Evolutionary conservation across 2,113 vertebrate genomes (phyloP).

Genomic region (Platycercus adscitus): DNA sequence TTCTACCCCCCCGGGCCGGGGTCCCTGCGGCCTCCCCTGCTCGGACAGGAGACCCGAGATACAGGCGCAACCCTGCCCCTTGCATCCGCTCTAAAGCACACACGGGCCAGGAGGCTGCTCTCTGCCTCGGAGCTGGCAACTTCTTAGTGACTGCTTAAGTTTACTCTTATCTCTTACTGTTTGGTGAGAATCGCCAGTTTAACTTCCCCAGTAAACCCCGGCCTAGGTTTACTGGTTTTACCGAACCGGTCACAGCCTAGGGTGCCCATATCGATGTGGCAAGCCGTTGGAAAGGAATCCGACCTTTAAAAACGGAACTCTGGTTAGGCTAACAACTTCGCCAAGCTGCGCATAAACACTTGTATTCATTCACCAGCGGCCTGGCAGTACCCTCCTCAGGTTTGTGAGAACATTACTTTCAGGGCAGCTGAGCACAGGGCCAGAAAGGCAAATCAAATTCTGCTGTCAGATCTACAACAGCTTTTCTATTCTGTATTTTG

Average conservation of each 20-base stretch:
- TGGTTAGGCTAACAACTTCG: neutral
- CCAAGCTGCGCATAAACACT: neutral
- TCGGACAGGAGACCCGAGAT: neutral
- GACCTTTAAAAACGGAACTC: neutral
- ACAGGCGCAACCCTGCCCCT: neutral
- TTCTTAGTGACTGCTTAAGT: fast-evolving
- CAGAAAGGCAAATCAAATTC: neutral
- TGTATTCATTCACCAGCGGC: neutral
- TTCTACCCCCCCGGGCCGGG: too few species aligned
- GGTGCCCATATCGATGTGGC: fast-evolving
- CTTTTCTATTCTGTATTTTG: neutral
- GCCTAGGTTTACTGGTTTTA: too few species aligned
- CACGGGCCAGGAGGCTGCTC: neutral
- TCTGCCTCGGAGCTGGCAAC: neutral
- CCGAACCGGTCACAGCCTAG: fast-evolving
- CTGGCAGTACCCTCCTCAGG: neutral
- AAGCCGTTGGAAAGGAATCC: neutral
- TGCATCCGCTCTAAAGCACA: neutral
- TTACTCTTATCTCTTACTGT: fast-evolving
- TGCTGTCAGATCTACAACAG: neutral
- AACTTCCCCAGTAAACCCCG: fast-evolving
- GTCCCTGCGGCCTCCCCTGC: too few species aligned
- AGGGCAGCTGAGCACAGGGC: neutral
- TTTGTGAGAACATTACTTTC: neutral
- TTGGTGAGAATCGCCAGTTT: fast-evolving